Base-by-base conservation (phyloP, 2,113 vertebrate genomes). In the Catharus fuscescens region DNA sequence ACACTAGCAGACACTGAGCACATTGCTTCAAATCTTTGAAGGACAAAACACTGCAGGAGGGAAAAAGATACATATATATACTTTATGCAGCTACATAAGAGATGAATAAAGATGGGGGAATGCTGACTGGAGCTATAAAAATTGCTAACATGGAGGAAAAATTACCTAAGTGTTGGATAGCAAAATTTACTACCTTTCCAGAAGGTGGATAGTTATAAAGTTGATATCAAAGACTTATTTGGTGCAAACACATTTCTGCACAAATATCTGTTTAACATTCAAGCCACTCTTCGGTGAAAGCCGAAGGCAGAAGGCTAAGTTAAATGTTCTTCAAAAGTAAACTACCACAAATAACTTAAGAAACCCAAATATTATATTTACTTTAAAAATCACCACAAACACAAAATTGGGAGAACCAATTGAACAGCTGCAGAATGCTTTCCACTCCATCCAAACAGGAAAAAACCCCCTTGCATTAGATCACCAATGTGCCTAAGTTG, bases 11-110 rank as follows among this genome's bases (percentile, higher is more conserved):
- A 95, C 85, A 96, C 91, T 59, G 86, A 97, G 91, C 18, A 11
- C 28, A 40, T 7, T 95, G 86, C 81, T 94, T 91, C 95, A 97
- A 93, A 90, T 90, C 96, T 96, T 93, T 18, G 31, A 97, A 90
- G 90, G 91, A 95, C 92, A 92, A 96, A 97, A 96, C 81, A 95
- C 86, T 92, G 73, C 80, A 86, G 73, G 62, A 95, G 59, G 36
- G 29, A 40, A 95, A 95, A 97, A 88, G 65, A 97, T 91, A 61
- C 5, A 36, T 24, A 18, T 21, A 86, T 8, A 70, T 44, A 81
- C 93, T 85, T 94, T 93, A 87, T 97, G 65, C 86, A 97, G 90
- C 62, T 89, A 62, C 83, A 85, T 48, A 86, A 95, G 84, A 92
- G 93, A 92, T 66, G 93, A 95, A 96, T 82, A 95, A 82, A 72